Conservation (phyloP, 2,888 invertebrate genomes). For the Maniola hyperantus region DNA sequence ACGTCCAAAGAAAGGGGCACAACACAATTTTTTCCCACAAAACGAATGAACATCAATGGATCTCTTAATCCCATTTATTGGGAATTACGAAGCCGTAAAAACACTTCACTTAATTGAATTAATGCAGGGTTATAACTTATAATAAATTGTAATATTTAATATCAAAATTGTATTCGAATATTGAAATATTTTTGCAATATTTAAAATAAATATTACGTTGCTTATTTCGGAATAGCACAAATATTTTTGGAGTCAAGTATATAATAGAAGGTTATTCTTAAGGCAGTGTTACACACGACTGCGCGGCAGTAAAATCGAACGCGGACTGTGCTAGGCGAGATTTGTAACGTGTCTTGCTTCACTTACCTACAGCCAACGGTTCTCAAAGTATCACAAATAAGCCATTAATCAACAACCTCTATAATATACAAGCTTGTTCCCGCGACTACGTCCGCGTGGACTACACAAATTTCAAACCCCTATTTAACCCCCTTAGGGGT, state of each 20-base stretch:
- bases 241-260: neutral
- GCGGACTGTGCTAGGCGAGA: slow-evolving; percentile 60
- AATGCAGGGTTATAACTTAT: slow-evolving; percentile 28
- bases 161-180: slow-evolving; percentile 11
- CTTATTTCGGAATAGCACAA: neutral
- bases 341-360: slow-evolving; percentile 56
- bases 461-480: too few relatives aligned
- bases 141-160: slow-evolving; percentile 44
- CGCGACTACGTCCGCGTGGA: too few relatives aligned
- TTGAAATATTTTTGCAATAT: slow-evolving; percentile 8
- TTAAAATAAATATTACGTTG: neutral
- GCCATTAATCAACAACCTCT: neutral
- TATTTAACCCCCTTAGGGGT: too few relatives aligned
- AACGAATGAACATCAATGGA: slow-evolving; percentile 24
- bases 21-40: slow-evolving; percentile 26
- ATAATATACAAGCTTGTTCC: too few relatives aligned
- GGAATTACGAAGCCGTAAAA: slow-evolving; percentile 56
- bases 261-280: neutral
- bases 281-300: slow-evolving; percentile 49
- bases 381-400: slow-evolving; percentile 55
- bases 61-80: slow-evolving; percentile 34
- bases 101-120: slow-evolving; percentile 57
- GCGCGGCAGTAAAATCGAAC: slow-evolving; percentile 50
- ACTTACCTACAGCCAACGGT: slow-evolving; percentile 44
- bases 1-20: slow-evolving; percentile 15